A percentile compares a stretch with the other conserved stretches of the same genome.
These are phyloP conservation scores for Littorina saxatilis DNA, from an alignment of 1,140 invertebrate species.

Conservation along the genomic window DNA sequence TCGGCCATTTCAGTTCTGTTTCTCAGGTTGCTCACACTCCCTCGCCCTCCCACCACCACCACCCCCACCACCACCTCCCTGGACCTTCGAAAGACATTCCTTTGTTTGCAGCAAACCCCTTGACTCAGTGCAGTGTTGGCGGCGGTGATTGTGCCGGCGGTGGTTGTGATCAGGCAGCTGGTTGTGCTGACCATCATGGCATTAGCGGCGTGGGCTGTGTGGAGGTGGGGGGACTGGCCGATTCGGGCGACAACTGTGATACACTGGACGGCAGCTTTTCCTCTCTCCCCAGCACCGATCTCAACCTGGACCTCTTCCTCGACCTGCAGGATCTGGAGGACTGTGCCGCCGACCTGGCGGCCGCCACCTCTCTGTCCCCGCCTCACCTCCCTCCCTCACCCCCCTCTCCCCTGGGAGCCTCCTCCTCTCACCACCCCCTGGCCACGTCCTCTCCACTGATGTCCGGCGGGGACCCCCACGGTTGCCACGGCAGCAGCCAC, in stretches of 20 bases:
- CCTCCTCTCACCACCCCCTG: neutral
- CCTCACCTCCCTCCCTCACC: neutral
- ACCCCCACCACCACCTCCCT: conserved; percentile 15
- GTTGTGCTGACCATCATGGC: neutral
- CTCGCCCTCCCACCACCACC: neutral
- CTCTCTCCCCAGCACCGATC: conserved; percentile 53
- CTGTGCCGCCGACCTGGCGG: conserved; percentile 39
- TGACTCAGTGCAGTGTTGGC: conserved; percentile 2
- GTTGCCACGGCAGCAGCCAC: neutral
- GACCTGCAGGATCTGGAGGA: conserved; percentile 52
- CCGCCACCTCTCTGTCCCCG: conserved; percentile 25
- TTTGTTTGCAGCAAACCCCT: conserved; percentile 36
- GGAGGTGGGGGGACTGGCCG: neutral
- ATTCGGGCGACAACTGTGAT: conserved; percentile 48
- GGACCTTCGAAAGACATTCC: conserved; percentile 40
- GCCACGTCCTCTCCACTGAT: conserved; percentile 19
- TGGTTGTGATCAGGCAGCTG: conserved; percentile 24
- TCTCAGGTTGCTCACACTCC: conserved; percentile 5
- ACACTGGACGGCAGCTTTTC: conserved; percentile 57
- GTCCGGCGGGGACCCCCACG: neutral
- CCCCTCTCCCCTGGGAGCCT: neutral
- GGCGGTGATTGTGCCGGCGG: neutral
- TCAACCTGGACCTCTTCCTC: conserved; percentile 52
- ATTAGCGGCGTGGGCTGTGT: neutral
- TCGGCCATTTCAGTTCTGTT: neutral